Evolutionary conservation across 2,888 invertebrate species (phyloP), one percentile per base, ranked within the genome.

Genomic region (Hylaea fasciaria): DNA sequence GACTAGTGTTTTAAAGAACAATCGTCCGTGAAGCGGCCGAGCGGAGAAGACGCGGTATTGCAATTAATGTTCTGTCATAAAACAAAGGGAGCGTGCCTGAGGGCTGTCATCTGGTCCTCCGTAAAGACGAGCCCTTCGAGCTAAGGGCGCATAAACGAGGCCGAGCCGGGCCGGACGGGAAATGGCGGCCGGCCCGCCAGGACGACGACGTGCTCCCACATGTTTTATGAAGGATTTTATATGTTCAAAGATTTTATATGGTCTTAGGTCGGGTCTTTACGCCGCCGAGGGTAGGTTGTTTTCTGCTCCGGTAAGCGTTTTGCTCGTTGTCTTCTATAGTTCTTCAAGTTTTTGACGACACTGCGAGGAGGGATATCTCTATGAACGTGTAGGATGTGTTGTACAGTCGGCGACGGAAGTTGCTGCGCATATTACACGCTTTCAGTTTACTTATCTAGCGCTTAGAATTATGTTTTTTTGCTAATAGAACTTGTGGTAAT

Each of bases 191-290:
- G 29, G 48, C 14, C 47, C 14, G 44, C 44, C 37, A 48, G 17
- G 48, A 49, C 41, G 58, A 49, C 58, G 17, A 59, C 22, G 53
- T 53, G 53, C 53, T 49, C 48, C n/a, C 14, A 29, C 53, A 59
- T 59, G 58, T 55, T 60, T 60, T 60, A 60, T 51, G 47, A 40
- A 43, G 46, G 55, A 60, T 60, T 55, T 60, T 60, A 55, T 60
- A 41, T 46, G 48, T 53, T 37, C n/a, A 40, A 43, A 43, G 55
- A 60, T 60, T 55, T 60, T 60, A 55, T 60, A 41, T 46, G 48
- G 49, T 37, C 46, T 58, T 46, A 37, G 48, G 43, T 45, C 48
- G 22, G n/a, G 49, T 17, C 17, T 39, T 12, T 16, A 59, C 52
- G 47, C 28, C 52, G 22, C n/a, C 12, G 32, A 32, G 13, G 35